Evolutionary conservation across 2,797 vertebrate genomes (phyloP).

Genomic region (Rhodeus uyekii): DNA sequence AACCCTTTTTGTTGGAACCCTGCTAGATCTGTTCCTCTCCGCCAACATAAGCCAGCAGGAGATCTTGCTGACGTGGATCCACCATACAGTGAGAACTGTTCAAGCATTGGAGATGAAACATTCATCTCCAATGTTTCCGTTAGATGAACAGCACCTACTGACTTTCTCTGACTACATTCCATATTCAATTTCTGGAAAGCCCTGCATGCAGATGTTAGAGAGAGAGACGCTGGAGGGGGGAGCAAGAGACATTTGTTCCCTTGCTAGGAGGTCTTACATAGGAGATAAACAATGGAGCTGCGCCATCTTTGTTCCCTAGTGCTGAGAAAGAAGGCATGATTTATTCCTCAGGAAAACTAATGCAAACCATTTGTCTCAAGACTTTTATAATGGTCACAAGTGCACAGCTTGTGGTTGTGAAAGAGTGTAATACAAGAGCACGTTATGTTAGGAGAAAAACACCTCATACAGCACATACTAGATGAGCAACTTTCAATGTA

Average conservation of each 20-base stretch:
- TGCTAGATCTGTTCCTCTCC: background rate
- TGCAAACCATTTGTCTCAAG: conserved; percentile 27
- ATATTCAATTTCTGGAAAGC: conserved; percentile 18
- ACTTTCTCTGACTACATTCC: background rate
- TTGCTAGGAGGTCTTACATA: conserved; percentile 26
- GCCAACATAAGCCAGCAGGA: background rate
- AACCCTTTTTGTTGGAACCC: background rate
- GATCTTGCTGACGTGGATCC: background rate
- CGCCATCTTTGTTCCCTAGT: background rate
- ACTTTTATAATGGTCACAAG: conserved; percentile 7
- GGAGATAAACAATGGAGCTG: conserved; percentile 40
- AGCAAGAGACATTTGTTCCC: conserved; percentile 1
- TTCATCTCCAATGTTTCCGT: background rate
- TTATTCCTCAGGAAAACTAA: conserved; percentile 40
- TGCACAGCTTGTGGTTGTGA: conserved; percentile 7
- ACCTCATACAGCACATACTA: background rate
- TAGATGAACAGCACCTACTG: conserved; percentile 3
- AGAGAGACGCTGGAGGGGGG: background rate
- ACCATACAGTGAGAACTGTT: background rate
- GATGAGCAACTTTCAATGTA: background rate
- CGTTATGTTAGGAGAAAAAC: background rate
- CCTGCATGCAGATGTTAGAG: background rate
- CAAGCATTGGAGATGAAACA: background rate
- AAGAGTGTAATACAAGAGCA: conserved; percentile 4
- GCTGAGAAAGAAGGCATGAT: conserved; percentile 24